Percentiles rank a stretch among this genome's conserved stretches.
These are phyloP conservation scores for Tenthredo mesomela DNA, from an alignment of 2,888 invertebrate species.

Conservation along the genomic window DNA sequence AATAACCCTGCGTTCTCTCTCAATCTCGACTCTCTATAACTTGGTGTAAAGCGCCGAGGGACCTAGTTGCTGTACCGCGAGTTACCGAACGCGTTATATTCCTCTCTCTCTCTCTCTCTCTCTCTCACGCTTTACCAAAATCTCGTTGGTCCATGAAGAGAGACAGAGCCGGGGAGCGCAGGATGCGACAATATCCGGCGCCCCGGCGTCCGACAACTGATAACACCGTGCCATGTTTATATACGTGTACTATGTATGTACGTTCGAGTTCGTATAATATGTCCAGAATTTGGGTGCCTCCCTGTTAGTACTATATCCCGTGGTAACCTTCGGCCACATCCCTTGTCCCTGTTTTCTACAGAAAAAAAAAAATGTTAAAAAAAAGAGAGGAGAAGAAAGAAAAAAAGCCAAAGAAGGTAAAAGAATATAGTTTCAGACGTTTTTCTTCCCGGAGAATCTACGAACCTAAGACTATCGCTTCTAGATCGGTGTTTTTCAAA, in stretches of 20 bases:
- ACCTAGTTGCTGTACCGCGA: background rate
- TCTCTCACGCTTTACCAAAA: background rate
- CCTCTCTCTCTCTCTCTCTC: constrained; percentile 20
- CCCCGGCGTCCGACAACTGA: constrained; percentile 78
- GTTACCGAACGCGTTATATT: constrained; percentile 22
- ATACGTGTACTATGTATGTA: constrained; percentile 69
- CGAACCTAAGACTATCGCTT: constrained; percentile 36
- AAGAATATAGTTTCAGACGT: background rate
- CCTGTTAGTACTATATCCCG: background rate
- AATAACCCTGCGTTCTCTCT: constrained; percentile 44
- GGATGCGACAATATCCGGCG: constrained; percentile 78
- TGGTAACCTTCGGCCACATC: constrained; percentile 2
- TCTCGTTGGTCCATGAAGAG: constrained; percentile 60
- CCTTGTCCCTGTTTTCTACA: background rate
- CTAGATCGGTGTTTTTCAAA: constrained; percentile 48
- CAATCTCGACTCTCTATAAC: constrained; percentile 43
- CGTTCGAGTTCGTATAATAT: constrained; percentile 18
- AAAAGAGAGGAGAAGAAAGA: background rate
- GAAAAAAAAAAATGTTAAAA: background rate
- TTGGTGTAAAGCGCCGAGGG: constrained; percentile 6
- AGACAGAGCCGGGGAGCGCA: constrained; percentile 65
- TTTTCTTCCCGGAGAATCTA: constrained; percentile 17
- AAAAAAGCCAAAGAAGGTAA: constrained; percentile 6
- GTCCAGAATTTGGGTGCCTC: constrained; percentile 36
- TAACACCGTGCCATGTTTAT: constrained; percentile 78